These are phyloP conservation scores for Epistrophella euchroma DNA, from an alignment of 2,888 invertebrate species.

Conservation along the genomic window DNA sequence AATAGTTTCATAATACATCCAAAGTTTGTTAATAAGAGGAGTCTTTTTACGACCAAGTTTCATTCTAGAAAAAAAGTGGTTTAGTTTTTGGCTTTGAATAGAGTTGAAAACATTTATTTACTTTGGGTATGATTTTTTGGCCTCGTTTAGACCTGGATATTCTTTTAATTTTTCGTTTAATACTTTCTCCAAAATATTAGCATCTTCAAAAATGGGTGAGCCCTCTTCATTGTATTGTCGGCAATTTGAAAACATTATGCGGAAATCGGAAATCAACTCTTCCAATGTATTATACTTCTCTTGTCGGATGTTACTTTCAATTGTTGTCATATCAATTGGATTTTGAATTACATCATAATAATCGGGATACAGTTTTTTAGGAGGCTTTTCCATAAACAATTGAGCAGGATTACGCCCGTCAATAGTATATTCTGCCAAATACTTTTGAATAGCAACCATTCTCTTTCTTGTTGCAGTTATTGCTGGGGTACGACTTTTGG, in stretches of 20 bases:
- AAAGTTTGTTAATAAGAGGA: constrained; percentile 89
- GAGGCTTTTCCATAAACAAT: constrained; percentile 98
- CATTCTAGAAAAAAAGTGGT: constrained; percentile 78
- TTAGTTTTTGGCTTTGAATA: background rate
- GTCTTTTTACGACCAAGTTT: constrained; percentile 84
- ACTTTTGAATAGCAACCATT: constrained; percentile 91
- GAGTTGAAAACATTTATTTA: background rate
- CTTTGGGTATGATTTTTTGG: constrained; percentile 80
- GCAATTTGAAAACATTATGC: constrained; percentile 99
- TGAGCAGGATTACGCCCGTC: constrained; percentile 94
- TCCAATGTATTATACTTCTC: constrained; percentile 93
- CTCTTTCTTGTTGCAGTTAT: constrained; percentile 88
- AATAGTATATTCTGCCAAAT: constrained; percentile 88
- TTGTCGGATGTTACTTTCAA: constrained; percentile 94
- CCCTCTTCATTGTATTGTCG: constrained; percentile 98
- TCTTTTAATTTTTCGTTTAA: constrained; percentile 93
- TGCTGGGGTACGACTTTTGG: constrained; percentile 81
- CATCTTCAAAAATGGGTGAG: constrained; percentile 97
- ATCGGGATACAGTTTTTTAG: constrained; percentile 96
- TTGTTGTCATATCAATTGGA: constrained; percentile 97
- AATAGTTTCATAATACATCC: constrained; percentile 94
- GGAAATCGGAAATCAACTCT: constrained; percentile 93
- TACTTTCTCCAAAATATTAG: constrained; percentile 93
- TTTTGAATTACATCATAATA: constrained; percentile 97
- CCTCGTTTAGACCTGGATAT: constrained; percentile 86